Base-by-base conservation (phyloP, 2,888 invertebrate species). In the Achlya flavicornis region DNA sequence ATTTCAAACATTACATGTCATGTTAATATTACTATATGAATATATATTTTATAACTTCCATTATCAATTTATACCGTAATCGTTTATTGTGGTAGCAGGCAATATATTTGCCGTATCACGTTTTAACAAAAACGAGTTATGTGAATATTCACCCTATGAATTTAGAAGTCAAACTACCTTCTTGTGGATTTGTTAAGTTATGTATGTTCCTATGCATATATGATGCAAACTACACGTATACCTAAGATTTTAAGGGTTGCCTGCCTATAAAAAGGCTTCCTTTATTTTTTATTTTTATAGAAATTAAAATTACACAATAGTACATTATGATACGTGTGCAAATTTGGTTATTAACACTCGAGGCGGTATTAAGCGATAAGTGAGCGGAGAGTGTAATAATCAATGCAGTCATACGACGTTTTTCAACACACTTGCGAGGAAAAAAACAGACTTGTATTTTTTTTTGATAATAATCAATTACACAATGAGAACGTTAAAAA, bases 1-100 rank as follows among this genome's bases (percentile, higher is more conserved):
- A 68, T 70, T 41, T 74, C 65, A 73, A 60, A 60, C 41, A 43
- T 60, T 41, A 60, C 11, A 12, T 41, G 32, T 41, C 11, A 12
- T 41, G 32, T 41, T 35, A 16, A 60, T 41, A 16, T 8, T 38
- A 59, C 46, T 46, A 7, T 46, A 16, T 59, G 35, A 59, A 59
- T 5, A 4, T n/a, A 58, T 59, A 59, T 38, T 41, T 16, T 35
- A 38, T 16, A 16, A 35, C 38, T 38, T 59, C 59, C 59, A 19
- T 43, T 57, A 33, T 33, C 48, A 53, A 53, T 53, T 19, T 53
- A 53, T 53, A 7, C 53, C 16, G 19, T 53, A 53, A 53, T 16
- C 19, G 6, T 46, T n/a, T 19, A 53, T 53, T 53, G 19, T 19
- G 10, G 19, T 19, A 53, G 16, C 19, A 19, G 4, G 14, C 10